phyloP scores from a whole-genome alignment of 2,888 invertebrate genomes.

The Cepaea hortensis region DNA sequence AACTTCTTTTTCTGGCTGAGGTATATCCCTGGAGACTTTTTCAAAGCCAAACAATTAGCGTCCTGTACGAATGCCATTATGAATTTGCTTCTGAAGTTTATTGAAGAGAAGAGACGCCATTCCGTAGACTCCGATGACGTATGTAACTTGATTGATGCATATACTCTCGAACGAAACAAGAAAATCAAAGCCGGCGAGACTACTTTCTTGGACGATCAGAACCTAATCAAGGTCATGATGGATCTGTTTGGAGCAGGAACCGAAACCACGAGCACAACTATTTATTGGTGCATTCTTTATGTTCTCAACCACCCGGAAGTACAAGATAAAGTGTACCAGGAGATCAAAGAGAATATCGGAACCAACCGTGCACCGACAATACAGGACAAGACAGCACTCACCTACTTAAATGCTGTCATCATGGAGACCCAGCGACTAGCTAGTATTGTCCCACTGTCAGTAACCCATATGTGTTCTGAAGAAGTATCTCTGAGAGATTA shows the following conservation, averaged over 20 bases:
- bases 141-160: constrained; percentile 22
- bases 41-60: constrained; percentile 10
- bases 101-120: constrained; percentile 7
- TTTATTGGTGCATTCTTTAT: constrained; percentile 88
- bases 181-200: background rate
- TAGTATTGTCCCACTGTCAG: constrained; percentile 57
- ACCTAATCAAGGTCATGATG: constrained; percentile 3
- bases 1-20: constrained; percentile 19
- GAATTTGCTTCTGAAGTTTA: background rate
- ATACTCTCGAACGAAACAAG: constrained; percentile 16
- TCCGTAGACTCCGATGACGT: background rate
- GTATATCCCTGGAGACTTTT: constrained; percentile 20
- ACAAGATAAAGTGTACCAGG: no score
- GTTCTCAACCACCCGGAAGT: constrained; percentile 86
- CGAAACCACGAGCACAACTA: no score
- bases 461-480: constrained; percentile 52
- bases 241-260: constrained; percentile 30
- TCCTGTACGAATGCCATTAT: background rate
- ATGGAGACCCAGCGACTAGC: no score
- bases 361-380: constrained; percentile 52
- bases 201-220: constrained; percentile 8
- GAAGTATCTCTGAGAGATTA: constrained; percentile 61
- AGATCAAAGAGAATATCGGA: constrained; percentile 71
- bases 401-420: constrained; percentile 65
- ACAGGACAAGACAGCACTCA: constrained; percentile 53